These are phyloP conservation scores for Cercopithecus mona DNA, from an alignment of 2,113 vertebrate genomes.

Conservation along the genomic window DNA sequence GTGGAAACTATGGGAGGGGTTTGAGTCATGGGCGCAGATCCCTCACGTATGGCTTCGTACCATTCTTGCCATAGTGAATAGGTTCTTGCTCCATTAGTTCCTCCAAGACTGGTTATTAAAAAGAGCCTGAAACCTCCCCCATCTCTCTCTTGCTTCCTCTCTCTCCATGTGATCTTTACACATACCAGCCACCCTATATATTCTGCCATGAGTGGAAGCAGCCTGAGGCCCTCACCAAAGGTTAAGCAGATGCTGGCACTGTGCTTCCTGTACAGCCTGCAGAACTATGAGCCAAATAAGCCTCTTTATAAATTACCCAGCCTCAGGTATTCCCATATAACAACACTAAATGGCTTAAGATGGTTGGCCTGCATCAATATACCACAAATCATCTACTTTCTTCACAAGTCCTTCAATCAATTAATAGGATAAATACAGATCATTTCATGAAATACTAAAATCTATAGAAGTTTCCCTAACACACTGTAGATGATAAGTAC, in stretches of 20 bases:
- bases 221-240: neutral
- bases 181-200: neutral
- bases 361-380: neutral
- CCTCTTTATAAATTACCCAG: neutral
- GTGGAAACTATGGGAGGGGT: neutral
- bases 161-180: neutral
- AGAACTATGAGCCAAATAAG: neutral
- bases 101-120: neutral
- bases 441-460: neutral
- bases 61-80: neutral
- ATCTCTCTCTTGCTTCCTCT: neutral
- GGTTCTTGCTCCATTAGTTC: neutral
- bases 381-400: neutral
- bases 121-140: neutral
- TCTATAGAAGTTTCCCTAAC: neutral
- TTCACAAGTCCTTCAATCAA: neutral
- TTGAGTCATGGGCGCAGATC: neutral
- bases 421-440: neutral
- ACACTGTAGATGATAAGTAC: neutral
- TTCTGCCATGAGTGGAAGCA: neutral
- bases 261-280: neutral
- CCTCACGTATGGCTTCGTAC: neutral
- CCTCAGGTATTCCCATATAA: neutral
- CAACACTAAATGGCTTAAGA: neutral
- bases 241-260: neutral